A percentile compares a stretch with the other conserved stretches of the same genome.
phyloP scores from a whole-genome alignment of 2,113 vertebrate genomes.

The Phocoena sinus region DNA sequence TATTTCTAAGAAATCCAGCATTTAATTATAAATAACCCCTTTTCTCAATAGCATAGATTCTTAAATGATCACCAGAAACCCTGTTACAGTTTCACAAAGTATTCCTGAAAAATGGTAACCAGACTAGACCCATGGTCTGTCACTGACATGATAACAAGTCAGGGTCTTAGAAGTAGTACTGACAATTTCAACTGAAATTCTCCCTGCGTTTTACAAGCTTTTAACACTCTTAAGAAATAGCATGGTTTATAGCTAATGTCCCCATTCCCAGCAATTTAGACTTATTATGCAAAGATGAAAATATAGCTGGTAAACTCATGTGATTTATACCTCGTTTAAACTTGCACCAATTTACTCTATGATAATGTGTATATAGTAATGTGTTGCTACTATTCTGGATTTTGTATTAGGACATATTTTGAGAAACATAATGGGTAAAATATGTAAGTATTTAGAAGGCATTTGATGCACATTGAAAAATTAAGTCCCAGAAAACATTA shows the following conservation, averaged over 20 bases:
- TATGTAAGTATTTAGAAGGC: background rate
- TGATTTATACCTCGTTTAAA: slow-evolving; percentile 5
- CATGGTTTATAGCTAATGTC: background rate
- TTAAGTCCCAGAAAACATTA: background rate
- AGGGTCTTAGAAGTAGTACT: background rate
- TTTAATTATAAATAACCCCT: background rate
- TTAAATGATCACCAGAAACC: background rate
- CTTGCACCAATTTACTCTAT: slow-evolving; percentile 23
- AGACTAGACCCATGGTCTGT: background rate
- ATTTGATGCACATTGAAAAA: background rate
- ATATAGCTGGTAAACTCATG: background rate
- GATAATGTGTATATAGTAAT: background rate
- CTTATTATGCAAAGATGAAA: background rate
- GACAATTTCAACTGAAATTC: background rate
- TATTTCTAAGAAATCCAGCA: background rate
- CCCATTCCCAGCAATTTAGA: background rate
- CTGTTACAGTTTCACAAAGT: background rate
- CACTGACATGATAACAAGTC: background rate
- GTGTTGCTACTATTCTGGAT: background rate
- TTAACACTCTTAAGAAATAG: background rate
- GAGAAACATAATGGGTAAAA: background rate
- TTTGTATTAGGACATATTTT: background rate
- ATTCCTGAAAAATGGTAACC: background rate
- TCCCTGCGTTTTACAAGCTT: background rate
- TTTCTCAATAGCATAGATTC: background rate